Percentiles rank a stretch among this genome's conserved stretches.
These are phyloP conservation scores for Amphiura filiformis DNA, from an alignment of 35 echinoderm and acorn worm species.

Conservation along the genomic window DNA sequence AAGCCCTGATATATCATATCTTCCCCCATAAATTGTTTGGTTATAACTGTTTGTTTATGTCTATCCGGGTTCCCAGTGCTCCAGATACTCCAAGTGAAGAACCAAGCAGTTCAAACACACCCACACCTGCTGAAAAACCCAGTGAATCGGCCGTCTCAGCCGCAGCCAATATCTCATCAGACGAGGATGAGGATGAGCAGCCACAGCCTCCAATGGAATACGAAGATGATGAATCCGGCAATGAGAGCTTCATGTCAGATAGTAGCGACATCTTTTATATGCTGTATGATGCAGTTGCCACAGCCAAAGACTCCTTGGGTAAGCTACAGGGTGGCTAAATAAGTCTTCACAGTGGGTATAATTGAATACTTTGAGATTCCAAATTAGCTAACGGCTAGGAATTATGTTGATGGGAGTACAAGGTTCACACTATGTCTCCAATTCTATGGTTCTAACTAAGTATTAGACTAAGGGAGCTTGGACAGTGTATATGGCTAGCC, in stretches of 20 bases:
- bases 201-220: conserved; percentile 42
- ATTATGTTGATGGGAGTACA: too few species aligned
- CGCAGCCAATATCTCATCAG: conserved; percentile 56
- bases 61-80: neutral
- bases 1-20: too few species aligned
- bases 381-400: too few species aligned
- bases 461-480: too few species aligned
- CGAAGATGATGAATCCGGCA: conserved; percentile 82
- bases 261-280: conserved; percentile 53
- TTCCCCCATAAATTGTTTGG: too few species aligned
- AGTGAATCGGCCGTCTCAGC: conserved; percentile 58
- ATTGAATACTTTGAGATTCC: too few species aligned
- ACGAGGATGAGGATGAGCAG: conserved; percentile 50
- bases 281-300: conserved; percentile 61
- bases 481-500: too few species aligned
- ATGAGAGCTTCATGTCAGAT: conserved; percentile 74
- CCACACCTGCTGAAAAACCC: neutral
- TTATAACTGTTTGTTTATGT: too few species aligned
- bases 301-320: conserved; percentile 64
- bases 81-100: neutral
- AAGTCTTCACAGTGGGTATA: too few species aligned
- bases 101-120: neutral
- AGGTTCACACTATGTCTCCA: too few species aligned
- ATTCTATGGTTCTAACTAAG: too few species aligned
- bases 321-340: too few species aligned